A percentile compares a stretch with the other conserved stretches of the same genome.
Conservation (phyloP, 1,140 invertebrate species). For the Bathynomus jamesi region DNA sequence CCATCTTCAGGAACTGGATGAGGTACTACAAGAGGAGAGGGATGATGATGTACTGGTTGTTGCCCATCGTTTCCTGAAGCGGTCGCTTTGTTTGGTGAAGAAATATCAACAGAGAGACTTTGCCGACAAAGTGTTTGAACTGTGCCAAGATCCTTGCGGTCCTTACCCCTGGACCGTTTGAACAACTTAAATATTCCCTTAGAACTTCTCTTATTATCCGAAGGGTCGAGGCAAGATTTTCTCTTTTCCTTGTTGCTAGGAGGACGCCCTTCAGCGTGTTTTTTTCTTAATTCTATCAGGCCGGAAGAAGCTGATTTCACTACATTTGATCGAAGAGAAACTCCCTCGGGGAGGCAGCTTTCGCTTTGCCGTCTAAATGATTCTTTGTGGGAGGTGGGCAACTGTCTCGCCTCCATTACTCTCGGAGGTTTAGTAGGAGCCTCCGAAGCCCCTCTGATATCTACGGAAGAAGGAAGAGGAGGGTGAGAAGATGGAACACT, state of each 20-base stretch:
- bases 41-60: background rate
- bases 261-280: background rate
- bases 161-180: constrained; percentile 5
- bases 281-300: background rate
- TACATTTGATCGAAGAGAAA: background rate
- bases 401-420: background rate
- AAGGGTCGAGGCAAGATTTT: background rate
- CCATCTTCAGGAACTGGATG: background rate
- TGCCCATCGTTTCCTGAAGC: background rate
- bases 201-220: background rate
- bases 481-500: background rate
- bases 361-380: constrained; percentile 1
- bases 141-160: constrained; percentile 2
- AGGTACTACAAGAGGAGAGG: background rate
- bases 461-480: background rate
- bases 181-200: constrained; percentile 16
- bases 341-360: background rate
- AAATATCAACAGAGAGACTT: constrained; percentile 13
- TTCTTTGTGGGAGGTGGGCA: background rate
- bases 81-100: background rate
- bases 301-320: background rate
- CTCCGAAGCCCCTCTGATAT: background rate
- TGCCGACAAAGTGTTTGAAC: constrained; percentile 12
- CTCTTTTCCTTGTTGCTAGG: background rate
- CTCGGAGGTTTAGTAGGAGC: background rate